Base-by-base conservation (phyloP, 2,113 vertebrate genomes). In the Bostrychus sinensis region DNA sequence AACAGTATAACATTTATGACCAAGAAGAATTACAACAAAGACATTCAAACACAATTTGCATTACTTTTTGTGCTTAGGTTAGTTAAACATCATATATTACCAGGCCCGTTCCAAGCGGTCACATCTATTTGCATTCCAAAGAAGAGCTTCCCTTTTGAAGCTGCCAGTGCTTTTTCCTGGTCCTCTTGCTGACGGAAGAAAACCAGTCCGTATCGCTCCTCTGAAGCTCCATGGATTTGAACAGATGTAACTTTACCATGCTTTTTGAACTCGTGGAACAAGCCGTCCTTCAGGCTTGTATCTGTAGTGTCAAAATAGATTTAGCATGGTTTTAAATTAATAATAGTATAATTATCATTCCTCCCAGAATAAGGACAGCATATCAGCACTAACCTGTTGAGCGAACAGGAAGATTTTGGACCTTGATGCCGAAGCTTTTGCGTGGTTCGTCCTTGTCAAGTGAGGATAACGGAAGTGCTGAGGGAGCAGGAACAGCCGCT, bases 51-150 rank as follows among this genome's bases (percentile, higher is more conserved):
- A n/a, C n/a, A n/a, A n/a, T n/a, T n/a, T n/a, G n/a, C n/a, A n/a
- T n/a, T n/a, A n/a, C n/a, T n/a, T n/a, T n/a, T n/a, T n/a, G n/a
- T n/a, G n/a, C n/a, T n/a, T n/a, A n/a, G n/a, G 12, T 20, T 25
- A 46, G 20, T 25, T 48, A 17, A 23, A 51, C 4, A 74, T 61
- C 5, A 54, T 6, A 70, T 65, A 90, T 84, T 89, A 99, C 97
- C 97, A 60, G 96, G 97, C 56, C 97, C 97, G 84, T 94, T 95
- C 97, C 97, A 99, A 13, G 95, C 95, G 0, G 96, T 97, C 60
- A 99, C 97, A 67, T 99, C 97, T 36, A 99, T 99, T 87, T 99
- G 97, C 97, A 99, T 98, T 80, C 97, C 97, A 79, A 99, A 99
- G 92, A 99, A 99, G 34, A 98, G 95, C 72, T 99, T 99, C 67